Percentiles rank a stretch among this genome's conserved stretches.
Conservation (phyloP, 2,113 vertebrate species). For the Saguinus imperator region DNA sequence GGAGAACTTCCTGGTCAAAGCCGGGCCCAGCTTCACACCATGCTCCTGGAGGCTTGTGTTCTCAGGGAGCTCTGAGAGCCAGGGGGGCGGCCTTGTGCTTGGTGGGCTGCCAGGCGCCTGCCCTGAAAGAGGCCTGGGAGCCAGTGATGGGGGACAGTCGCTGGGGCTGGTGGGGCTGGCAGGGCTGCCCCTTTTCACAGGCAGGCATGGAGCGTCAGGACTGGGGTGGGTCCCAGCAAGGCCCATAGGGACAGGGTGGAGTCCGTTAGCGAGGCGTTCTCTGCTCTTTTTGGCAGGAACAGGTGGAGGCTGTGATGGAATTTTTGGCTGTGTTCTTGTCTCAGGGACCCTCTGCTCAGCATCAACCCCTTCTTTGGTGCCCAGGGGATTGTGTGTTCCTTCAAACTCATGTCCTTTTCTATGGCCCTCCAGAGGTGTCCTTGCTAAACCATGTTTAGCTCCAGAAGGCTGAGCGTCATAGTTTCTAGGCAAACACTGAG, state of each 20-base stretch:
- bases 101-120: slow-evolving; percentile 83
- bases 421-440: slow-evolving; percentile 80
- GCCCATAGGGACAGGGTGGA: slow-evolving; percentile 84
- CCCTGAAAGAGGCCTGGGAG: slow-evolving; percentile 71
- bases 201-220: slow-evolving; percentile 86
- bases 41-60: slow-evolving; percentile 87
- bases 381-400: slow-evolving; percentile 68
- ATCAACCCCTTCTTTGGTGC: slow-evolving; percentile 78
- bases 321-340: slow-evolving; percentile 87
- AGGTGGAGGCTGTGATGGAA: slow-evolving; percentile 93
- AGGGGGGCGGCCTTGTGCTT: slow-evolving; percentile 86
- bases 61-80: slow-evolving; percentile 86
- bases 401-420: slow-evolving; percentile 76
- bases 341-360: slow-evolving; percentile 79
- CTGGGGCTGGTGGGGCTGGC: slow-evolving; percentile 52
- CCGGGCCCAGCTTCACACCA: slow-evolving; percentile 87
- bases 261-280: slow-evolving; percentile 93
- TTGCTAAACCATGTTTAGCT: slow-evolving; percentile 67
- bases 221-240: slow-evolving; percentile 73
- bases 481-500: slow-evolving; percentile 61
- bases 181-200: slow-evolving; percentile 84
- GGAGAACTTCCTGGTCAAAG: slow-evolving; percentile 87
- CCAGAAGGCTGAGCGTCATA: slow-evolving; percentile 72
- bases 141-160: slow-evolving; percentile 77
- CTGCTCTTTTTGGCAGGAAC: slow-evolving; percentile 96